Evolutionary conservation across 64 coral and sea anemone genomes (phyloP), one percentile per base, ranked within the genome.

Genomic region (Montipora foliosa): DNA sequence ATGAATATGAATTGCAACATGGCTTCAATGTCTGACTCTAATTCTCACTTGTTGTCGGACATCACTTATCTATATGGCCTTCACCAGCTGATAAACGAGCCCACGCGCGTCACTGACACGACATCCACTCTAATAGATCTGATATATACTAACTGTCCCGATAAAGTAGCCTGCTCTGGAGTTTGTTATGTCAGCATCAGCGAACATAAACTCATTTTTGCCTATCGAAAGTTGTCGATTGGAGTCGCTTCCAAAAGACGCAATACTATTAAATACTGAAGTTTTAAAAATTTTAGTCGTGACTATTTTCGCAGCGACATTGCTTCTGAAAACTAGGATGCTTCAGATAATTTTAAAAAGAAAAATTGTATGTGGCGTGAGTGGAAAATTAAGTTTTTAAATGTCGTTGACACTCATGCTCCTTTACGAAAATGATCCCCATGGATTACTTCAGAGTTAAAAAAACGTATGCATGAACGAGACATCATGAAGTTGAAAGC

Each of bases 121-220:
- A 71, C 11, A 37, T 37, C 1, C 37, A 37, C 37, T 37, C 37
- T 37, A 37, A 37, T 37, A 71, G 14, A 14, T 71, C 14, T 71
- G 67, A 71, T 71, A 71, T 71, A 71, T 71, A 71, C 67, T 71
- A 71, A 71, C 67, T 71, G 4, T 71, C 11, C 19, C 71, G 21
- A 74, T 74, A 74, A 74, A 74, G 71, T 74, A 74, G 4, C 24
- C 71, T 74, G 71, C 71, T 74, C n/a, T 74, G 71, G 71, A 74
- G 71, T 74, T 74, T 74, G 71, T 74, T 3, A 74, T 74, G 71
- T 74, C 21, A 44, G 71, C n/a, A 74, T 22, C n/a, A 74, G 71
- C n/a, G n/a, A 74, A 1, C 71, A 74, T 64, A 64, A n/a, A 37
- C 71, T 74, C 71, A 22, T 2, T 64, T 74, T 74, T 74, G 21